Base-by-base conservation (phyloP, 2,113 vertebrate genomes). In the Neodon shergylaensis region DNA sequence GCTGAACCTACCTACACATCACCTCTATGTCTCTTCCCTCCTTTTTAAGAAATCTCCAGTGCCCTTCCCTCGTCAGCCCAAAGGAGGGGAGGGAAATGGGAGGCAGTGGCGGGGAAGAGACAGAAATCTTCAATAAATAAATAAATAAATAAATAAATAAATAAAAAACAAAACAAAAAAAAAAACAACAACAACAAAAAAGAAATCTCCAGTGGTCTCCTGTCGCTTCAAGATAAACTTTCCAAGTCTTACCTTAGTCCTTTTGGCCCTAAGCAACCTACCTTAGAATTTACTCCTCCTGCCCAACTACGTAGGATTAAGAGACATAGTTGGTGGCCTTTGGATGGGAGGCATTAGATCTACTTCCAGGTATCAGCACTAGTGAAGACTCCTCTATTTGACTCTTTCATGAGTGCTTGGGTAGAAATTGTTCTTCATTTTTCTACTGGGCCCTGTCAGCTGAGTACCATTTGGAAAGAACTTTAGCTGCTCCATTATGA, bases 391-490 rank as follows among this genome's bases (percentile, higher is more conserved):
- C 77, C 24, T 86, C 22, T 84, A 22, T 79, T 79, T 70, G 84
- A 94, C 63, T 70, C 47, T 3, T 54, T 92, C 13, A 54, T 17
- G 33, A 36, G 65, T 3, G 5, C 24, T 87, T 24, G 39, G 11
- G 1, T 36, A 88, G 88, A 83, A 94, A 47, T 44, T 65, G 84
- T 81, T 78, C 65, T 89, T 88, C 31, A 52, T 85, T 19, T 76
- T 54, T 77, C 39, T 54, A 58, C 1, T 76, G 44, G 49, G 47
- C 33, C 58, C 0, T 14, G 63, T 93, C 79, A 73, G 73, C 52
- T 54, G 77, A 52, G 47, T 77, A 54, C 44, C 44, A 61, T 90
- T 92, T 88, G 65, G 87, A 95, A 97, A 92, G 72, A 91, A 47
- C 28, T 39, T 95, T 61, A 28, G 78, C 66, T 91, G 24, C 36